Evolutionary conservation across 2,888 invertebrate species (phyloP).

Genomic region (Branchellion lobata): DNA sequence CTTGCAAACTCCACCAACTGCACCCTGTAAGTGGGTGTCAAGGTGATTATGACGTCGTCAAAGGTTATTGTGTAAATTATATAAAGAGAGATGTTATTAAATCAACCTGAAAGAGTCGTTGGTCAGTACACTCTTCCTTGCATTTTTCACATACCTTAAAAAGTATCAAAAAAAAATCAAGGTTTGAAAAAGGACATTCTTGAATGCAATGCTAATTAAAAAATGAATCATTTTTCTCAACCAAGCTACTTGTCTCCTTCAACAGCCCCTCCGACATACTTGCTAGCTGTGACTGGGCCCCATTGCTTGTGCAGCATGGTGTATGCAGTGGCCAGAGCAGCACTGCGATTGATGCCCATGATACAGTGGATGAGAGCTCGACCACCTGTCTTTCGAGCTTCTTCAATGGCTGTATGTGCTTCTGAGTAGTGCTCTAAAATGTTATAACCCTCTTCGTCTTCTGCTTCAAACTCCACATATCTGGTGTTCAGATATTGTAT

Average conservation of each 20-base stretch:
- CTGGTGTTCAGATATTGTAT: neutral
- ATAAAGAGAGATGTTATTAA: too few relatives aligned
- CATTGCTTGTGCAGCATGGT: constrained; percentile 51
- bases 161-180: too few relatives aligned
- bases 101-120: constrained; percentile 47
- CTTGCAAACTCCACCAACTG: constrained; percentile 43
- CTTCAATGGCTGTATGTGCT: constrained; percentile 52
- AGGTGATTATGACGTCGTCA: neutral
- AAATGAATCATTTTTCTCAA: too few relatives aligned
- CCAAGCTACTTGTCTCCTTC: neutral
- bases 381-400: constrained; percentile 50
- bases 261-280: neutral
- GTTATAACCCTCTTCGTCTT: constrained; percentile 52
- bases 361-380: constrained; percentile 52
- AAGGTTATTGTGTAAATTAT: too few relatives aligned
- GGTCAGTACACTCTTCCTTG: constrained; percentile 47
- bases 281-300: constrained; percentile 50
- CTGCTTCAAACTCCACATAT: constrained; percentile 52
- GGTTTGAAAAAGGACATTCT: too few relatives aligned
- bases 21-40: constrained; percentile 28
- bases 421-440: constrained; percentile 53
- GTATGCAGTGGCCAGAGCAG: constrained; percentile 49
- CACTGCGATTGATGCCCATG: constrained; percentile 54
- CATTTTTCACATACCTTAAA: constrained; percentile 45
- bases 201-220: too few relatives aligned